Percentiles rank a stretch among this genome's conserved stretches.
Conservation (phyloP, 2,797 vertebrate genomes). For the Rallus crepitans region DNA sequence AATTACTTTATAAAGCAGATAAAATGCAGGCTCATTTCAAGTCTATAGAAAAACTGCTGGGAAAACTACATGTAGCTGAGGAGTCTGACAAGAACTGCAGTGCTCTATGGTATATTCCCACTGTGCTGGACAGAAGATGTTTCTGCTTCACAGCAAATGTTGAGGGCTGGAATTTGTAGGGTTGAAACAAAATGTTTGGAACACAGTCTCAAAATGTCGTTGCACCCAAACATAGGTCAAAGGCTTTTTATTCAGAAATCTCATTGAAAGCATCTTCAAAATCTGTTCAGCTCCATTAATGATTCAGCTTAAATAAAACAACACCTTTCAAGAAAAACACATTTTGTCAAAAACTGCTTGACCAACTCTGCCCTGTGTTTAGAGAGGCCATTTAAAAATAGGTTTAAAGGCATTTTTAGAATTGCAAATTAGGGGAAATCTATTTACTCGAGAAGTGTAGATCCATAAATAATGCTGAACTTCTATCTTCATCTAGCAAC, state of each 20-base stretch:
- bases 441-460: constrained; percentile 28
- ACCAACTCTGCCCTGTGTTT: background rate
- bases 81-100: background rate
- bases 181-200: background rate
- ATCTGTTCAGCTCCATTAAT: background rate
- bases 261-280: background rate
- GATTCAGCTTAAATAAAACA: background rate
- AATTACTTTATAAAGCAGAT: background rate
- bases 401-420: constrained; percentile 33
- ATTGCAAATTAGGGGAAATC: constrained; percentile 37
- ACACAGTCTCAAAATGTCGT: background rate
- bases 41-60: background rate
- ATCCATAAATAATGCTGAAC: constrained; percentile 1
- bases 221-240: background rate
- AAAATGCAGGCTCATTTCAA: background rate
- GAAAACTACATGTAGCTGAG: background rate
- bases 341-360: background rate
- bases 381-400: constrained; percentile 34
- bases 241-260: background rate
- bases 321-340: background rate
- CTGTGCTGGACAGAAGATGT: background rate
- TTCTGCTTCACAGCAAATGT: background rate
- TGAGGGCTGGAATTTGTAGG: background rate
- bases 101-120: background rate
- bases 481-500: constrained; percentile 29